Evolutionary conservation across 2,888 invertebrate genomes (phyloP).

Genomic region (Spatulosminthurus flaviceps): DNA sequence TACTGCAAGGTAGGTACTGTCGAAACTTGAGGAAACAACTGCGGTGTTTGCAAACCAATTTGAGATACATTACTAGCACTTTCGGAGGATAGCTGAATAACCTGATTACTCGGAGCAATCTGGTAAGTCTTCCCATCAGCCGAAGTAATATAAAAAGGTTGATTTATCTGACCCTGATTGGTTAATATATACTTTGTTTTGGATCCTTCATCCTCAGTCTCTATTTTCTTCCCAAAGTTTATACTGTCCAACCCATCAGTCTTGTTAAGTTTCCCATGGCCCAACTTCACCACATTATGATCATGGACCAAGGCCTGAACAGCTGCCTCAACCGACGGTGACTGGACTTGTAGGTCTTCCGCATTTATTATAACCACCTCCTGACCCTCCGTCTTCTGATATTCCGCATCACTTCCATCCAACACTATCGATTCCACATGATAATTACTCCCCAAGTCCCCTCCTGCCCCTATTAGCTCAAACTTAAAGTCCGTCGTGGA

Average conservation of each 20-base stretch:
- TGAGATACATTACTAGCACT: not conserved
- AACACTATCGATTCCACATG: not conserved
- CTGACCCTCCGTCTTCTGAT: not conserved
- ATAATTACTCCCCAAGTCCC: not conserved
- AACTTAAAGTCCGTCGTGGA: not conserved
- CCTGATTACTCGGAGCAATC: slow-evolving; percentile 21
- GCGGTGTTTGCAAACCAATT: not conserved
- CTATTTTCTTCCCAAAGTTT: too few species aligned
- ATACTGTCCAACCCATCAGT: not conserved
- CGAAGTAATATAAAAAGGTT: slow-evolving; percentile 35
- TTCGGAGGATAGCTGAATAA: slow-evolving; percentile 20
- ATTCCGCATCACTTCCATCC: not conserved
- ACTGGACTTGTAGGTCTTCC: slow-evolving; percentile 3
- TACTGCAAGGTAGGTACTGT: not conserved
- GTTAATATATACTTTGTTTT: not conserved
- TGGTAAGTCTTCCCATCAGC: slow-evolving; percentile 46
- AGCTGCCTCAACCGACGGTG: not conserved
- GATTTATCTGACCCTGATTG: not conserved
- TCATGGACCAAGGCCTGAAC: slow-evolving; percentile 12
- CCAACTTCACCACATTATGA: not conserved
- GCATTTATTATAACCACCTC: slow-evolving; percentile 34
- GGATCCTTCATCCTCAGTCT: not conserved
- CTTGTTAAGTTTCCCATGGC: not conserved
- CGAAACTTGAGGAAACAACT: not conserved
- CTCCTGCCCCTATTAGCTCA: not conserved